These are phyloP conservation scores for Montipora sp. DNA, from an alignment of 64 coral and sea anemone species.

Conservation along the genomic window DNA sequence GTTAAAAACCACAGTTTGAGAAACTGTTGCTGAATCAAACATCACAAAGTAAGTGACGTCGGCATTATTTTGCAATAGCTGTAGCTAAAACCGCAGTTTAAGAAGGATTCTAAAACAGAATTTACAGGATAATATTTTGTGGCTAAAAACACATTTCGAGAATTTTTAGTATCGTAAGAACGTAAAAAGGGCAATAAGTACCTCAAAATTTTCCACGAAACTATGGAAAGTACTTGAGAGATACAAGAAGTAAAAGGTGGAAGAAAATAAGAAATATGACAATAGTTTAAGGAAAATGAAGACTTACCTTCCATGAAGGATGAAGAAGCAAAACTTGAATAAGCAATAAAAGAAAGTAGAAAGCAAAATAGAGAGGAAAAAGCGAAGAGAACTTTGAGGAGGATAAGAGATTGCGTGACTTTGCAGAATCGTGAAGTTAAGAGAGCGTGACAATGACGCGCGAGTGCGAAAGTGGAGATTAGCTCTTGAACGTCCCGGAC, in stretches of 20 bases:
- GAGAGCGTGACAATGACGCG: not conserved
- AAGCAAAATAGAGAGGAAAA: not conserved
- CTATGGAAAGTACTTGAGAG: not conserved
- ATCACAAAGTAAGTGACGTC: no score
- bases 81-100: not conserved
- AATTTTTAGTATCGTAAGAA: not conserved
- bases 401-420: constrained; percentile 24
- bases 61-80: not conserved
- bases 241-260: not conserved
- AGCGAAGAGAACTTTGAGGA: not conserved
- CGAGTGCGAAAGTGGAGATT: not conserved
- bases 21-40: not conserved
- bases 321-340: not conserved
- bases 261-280: not conserved
- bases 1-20: constrained; percentile 27
- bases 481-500: not conserved
- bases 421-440: not conserved
- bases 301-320: not conserved
- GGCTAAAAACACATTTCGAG: constrained; percentile 14
- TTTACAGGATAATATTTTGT: not conserved
- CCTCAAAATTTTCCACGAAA: not conserved
- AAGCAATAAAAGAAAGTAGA: not conserved
- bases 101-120: no score
- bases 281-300: not conserved
- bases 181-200: not conserved